A percentile compares a stretch with the other conserved stretches of the same genome.
Conservation (phyloP, 2,888 invertebrate genomes). For the Urechis unicinctus region DNA sequence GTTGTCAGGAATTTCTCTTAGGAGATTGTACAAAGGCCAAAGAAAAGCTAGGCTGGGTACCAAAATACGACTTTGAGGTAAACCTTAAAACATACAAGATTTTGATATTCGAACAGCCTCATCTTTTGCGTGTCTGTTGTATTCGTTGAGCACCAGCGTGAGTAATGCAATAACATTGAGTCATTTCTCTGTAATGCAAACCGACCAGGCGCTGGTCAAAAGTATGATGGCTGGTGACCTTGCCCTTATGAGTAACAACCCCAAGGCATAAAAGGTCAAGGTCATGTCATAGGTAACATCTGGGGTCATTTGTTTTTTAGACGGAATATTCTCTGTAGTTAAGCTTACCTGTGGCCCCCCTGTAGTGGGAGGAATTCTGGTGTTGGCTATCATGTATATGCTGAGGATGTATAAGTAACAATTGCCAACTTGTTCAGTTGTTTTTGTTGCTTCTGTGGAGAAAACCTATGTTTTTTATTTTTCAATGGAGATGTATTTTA, state of each 20-base stretch:
- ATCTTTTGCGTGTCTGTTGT: background rate
- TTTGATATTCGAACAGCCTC: background rate
- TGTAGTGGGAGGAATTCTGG: background rate
- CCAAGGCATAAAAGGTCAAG: slow-evolving; percentile 77
- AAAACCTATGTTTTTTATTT: no score
- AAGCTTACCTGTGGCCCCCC: no score
- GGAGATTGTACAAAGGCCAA: slow-evolving; percentile 93
- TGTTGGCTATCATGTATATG: no score
- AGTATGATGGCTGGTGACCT: slow-evolving; percentile 94
- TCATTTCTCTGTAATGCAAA: slow-evolving; percentile 4
- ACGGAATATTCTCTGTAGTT: no score
- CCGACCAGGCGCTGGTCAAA: slow-evolving; percentile 69
- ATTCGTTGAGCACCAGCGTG: background rate
- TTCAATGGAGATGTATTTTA: no score
- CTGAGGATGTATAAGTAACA: no score
- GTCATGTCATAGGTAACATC: no score
- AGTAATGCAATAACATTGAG: background rate
- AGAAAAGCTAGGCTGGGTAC: slow-evolving; percentile 78
- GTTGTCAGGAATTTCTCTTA: slow-evolving; percentile 65
- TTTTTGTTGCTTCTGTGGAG: no score
- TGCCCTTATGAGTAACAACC: slow-evolving; percentile 82
- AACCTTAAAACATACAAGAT: slow-evolving; percentile 12
- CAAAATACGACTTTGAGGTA: slow-evolving; percentile 68
- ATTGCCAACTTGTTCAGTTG: no score
- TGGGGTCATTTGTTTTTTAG: no score